A percentile compares a stretch with the other conserved stretches of the same genome.
phyloP scores from a whole-genome alignment of 1,140 invertebrate species.

The Drosophila jambulina region DNA sequence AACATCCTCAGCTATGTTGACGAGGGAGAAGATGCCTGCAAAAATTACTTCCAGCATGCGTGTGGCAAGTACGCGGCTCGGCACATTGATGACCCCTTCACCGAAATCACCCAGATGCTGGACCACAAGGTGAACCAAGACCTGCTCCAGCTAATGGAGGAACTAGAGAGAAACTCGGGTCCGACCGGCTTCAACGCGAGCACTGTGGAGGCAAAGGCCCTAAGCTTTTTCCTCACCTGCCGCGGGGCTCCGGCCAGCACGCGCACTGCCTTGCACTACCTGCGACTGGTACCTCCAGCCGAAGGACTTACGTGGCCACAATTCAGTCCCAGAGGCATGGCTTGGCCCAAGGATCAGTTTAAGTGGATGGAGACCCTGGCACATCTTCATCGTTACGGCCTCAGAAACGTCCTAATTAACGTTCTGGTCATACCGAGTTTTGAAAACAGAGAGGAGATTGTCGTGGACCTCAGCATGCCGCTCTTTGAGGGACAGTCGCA shows the following conservation, averaged over 20 bases:
- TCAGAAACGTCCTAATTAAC: slow-evolving; percentile 52
- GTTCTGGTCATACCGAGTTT: neutral
- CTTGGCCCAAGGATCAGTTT: slow-evolving; percentile 53
- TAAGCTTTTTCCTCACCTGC: slow-evolving; percentile 43
- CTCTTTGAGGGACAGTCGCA: slow-evolving; percentile 3
- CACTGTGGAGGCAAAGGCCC: slow-evolving; percentile 43
- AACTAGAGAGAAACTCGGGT: neutral
- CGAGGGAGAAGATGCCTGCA: slow-evolving; percentile 48
- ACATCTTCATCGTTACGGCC: slow-evolving; percentile 53
- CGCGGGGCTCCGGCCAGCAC: neutral
- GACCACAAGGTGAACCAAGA: slow-evolving; percentile 64
- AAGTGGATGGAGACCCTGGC: slow-evolving; percentile 70
- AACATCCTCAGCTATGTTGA: slow-evolving; percentile 59
- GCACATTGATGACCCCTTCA: slow-evolving; percentile 37
- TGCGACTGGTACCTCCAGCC: slow-evolving; percentile 40
- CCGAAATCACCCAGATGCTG: slow-evolving; percentile 58
- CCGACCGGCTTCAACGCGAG: neutral
- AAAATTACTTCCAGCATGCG: slow-evolving; percentile 67
- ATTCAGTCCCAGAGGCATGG: neutral
- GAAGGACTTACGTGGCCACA: slow-evolving; percentile 57
- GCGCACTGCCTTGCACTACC: slow-evolving; percentile 15
- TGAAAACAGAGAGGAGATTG: slow-evolving; percentile 27
- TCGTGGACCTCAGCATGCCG: slow-evolving; percentile 44
- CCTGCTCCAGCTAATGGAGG: slow-evolving; percentile 34
- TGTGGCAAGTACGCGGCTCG: slow-evolving; percentile 66